Evolutionary conservation across 2,113 vertebrate genomes (phyloP), one percentile per base, ranked within the genome.

Genomic region (Hiodon alosoides): DNA sequence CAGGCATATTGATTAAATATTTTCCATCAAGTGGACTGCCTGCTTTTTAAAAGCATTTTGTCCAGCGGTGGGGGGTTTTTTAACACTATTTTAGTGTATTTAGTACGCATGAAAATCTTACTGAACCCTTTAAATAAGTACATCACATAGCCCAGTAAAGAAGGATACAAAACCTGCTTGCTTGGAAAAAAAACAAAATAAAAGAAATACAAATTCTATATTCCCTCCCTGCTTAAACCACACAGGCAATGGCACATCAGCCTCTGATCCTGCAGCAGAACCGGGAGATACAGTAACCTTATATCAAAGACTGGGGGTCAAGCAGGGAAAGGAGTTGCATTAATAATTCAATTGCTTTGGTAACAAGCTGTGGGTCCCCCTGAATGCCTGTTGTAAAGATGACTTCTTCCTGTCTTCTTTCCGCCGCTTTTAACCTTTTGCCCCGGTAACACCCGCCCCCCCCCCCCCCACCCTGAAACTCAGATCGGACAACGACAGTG

Each of bases 221-320:
- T 51, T 57, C 31, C 60, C 31, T 31, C 2, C 31, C 31, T 31
- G 31, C 31, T 31, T 31, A 31, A 31, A 31, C 31, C 31, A 31
- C 31, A 31, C 31, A 31, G 31, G 31, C 31, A 31, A 31, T 31
- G 31, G 31, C 31, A 31, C 79, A 87, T 78, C 84, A 79, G 81
- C 73, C 64, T 51, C 77, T 78, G 81, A 81, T 88, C 85, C 88
- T 82, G 85, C 85, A 80, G 88, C 77, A 80, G 84, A 84, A 88
- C 86, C 85, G 78, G 76, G 66, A 86, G 87, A 31, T 83, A 51
- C 73, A 79, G 85, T 89, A 90, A 90, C 90, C 88, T 90, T 86
- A 87, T 88, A 90, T 90, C 89, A 91, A 90, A 91, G 88, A 82
- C 75, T 79, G 84, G 82, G 81, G 86, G 87, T 86, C 79, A 83